Evolutionary conservation across 2,888 invertebrate species (phyloP), one percentile per base, ranked within the genome.

Genomic region (Crossocerus cetratus): DNA sequence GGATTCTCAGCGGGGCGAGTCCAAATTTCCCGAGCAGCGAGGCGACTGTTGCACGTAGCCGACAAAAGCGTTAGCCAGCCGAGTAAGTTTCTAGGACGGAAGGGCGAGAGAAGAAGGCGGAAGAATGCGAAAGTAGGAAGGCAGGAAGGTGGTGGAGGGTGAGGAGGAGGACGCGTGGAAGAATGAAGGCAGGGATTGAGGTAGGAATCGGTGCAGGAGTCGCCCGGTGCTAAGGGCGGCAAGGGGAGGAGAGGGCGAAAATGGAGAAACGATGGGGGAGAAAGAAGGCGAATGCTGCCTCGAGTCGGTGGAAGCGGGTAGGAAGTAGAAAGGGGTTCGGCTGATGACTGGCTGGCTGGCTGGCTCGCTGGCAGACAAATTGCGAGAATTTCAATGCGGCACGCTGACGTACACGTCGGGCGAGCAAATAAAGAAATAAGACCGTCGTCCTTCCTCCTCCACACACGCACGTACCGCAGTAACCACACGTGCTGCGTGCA

Each of bases 351-450:
- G 65, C 70, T 65, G 69, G 66, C 56, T 73, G 45, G 55, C 65
- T 74, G 45, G 45, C 45, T 49, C 55, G 43, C 62, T 78, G 74
- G 78, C 82, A 76, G 82, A 84, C 78, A 84, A 84, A 83, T 82
- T 78, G 81, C 73, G 69, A 81, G 77, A 84, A 84, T 84, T 82
- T 82, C 83, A 84, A 84, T 82, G 82, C 81, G 61, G 66, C 61
- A 65, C 72, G 56, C 71, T 71, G 70, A 73, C 64, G 68, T 72
- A 77, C 74, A 32, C 32, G 72, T 69, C 56, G 70, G 58, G 67
- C 69, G 74, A 78, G 75, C 78, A 82, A 83, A 82, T 80, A 77
- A 82, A 78, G 73, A 76, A 82, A 76, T 69, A 74, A 80, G 78
- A 80, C 20, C 72, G 60, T 58, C 69, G 67, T 64, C 58, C 72